A percentile compares a stretch with the other conserved stretches of the same genome.
These are phyloP conservation scores for Magallana ariakensis DNA, from an alignment of 1,140 invertebrate genomes.

Conservation along the genomic window DNA sequence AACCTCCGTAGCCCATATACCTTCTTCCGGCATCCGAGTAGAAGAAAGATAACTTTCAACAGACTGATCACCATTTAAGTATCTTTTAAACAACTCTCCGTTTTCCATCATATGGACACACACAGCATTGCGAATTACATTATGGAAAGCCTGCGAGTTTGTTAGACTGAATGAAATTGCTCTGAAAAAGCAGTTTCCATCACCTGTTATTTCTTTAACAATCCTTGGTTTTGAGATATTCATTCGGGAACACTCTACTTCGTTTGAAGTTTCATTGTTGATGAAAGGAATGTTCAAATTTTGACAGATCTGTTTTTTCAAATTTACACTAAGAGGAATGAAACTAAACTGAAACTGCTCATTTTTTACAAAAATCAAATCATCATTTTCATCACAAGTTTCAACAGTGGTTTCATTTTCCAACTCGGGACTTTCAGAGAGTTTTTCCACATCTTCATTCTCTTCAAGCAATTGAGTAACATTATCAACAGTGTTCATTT, in stretches of 20 bases:
- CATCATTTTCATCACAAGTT: not conserved
- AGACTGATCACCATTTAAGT: not conserved
- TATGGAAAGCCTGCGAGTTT: not conserved
- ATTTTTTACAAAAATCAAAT: not conserved
- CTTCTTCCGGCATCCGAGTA: not conserved
- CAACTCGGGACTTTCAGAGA: too few relatives aligned
- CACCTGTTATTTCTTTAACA: too few relatives aligned
- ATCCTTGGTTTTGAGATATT: too few relatives aligned
- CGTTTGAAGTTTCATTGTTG: not conserved
- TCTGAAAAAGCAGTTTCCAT: slow-evolving; percentile 42
- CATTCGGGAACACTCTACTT: too few relatives aligned
- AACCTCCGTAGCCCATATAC: slow-evolving; percentile 45
- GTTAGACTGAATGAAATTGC: slow-evolving; percentile 16
- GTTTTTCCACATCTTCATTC: too few relatives aligned
- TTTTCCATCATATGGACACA: not conserved
- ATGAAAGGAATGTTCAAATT: not conserved
- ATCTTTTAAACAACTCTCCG: slow-evolving; percentile 3
- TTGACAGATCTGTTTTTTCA: not conserved
- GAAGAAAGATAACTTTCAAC: not conserved
- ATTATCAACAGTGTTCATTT: not conserved
- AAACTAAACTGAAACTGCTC: not conserved
- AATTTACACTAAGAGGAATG: not conserved
- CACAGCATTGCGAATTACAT: slow-evolving; percentile 2
- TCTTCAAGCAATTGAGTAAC: too few relatives aligned
- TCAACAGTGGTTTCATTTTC: not conserved